These are phyloP conservation scores for Pomacea canaliculata DNA, from an alignment of 2,888 invertebrate genomes.

Conservation along the genomic window DNA sequence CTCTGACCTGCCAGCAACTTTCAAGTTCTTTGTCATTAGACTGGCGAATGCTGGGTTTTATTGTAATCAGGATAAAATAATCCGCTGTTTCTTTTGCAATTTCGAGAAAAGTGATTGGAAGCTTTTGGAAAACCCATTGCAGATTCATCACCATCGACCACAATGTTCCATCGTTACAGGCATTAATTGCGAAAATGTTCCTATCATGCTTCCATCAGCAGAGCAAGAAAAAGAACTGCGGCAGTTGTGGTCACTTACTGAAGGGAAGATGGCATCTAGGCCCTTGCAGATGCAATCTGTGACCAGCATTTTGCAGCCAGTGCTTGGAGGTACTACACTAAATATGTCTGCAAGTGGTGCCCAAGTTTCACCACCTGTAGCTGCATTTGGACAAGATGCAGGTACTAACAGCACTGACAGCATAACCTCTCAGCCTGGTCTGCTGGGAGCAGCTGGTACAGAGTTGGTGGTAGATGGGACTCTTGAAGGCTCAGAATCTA, in stretches of 20 bases:
- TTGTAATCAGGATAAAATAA: not conserved
- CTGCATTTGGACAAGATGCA: too few species aligned
- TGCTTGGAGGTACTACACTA: too few species aligned
- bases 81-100: constrained; percentile 18
- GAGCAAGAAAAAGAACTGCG: not conserved
- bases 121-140: not conserved
- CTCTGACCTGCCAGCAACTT: not conserved
- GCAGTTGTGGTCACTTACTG: not conserved
- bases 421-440: too few species aligned
- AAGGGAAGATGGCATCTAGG: too few species aligned
- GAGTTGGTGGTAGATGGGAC: too few species aligned
- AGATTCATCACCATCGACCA: constrained; percentile 17
- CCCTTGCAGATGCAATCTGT: too few species aligned
- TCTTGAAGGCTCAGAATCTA: too few species aligned
- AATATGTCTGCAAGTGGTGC: too few species aligned
- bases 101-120: constrained; percentile 1
- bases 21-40: not conserved
- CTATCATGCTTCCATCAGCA: not conserved
- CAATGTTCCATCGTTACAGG: constrained; percentile 28
- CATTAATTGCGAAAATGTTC: constrained; percentile 22
- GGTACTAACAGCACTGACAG: too few species aligned
- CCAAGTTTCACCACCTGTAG: too few species aligned
- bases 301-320: too few species aligned
- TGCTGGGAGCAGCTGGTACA: too few species aligned
- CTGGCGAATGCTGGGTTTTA: constrained; percentile 19